Evolutionary conservation across 2,888 invertebrate genomes (phyloP), one percentile per base, ranked within the genome.

Genomic region (Dasypolia templi): DNA sequence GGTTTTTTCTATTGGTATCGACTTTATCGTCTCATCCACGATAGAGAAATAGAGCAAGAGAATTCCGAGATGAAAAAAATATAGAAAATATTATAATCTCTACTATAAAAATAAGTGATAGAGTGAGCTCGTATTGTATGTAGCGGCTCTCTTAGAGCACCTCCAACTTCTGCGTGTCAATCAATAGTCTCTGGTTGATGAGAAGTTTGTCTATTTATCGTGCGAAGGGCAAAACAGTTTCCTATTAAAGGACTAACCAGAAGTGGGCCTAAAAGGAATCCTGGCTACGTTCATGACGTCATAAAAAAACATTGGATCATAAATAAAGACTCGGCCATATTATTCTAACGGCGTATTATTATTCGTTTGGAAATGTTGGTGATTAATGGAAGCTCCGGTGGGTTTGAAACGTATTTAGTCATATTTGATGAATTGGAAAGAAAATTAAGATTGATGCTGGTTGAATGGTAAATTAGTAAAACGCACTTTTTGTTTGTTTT

Each of bases 321-420:
- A 58, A 26, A 55, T 44, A 62, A 67, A 61, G 42, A 61, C 12
- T 53, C 32, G 2, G 51, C 42, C 64, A 61, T 68, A 64, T 77
- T 71, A 71, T 66, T 68, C 12, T n/a, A 29, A 11, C 22, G 56
- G 61, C 70, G 68, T 74, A 71, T 81, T 81, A 77, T 81, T 77
- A 68, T n/a, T 39, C 26, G 61, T 68, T 39, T 66, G 3, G 69
- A n/a, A 51, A 66, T 39, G 3, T 56, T 51, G 26, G 32, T 35
- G n/a, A 35, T 46, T 35, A 63, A 44, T 39, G 12, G 29, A 44
- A 42, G 62, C 29, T 32, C 14, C 22, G 17, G 12, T 26, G 4
- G 1, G 26, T 44, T 58, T 35, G 19, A 59, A 22, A 44, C 14
- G 17, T 65, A 42, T 51, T 53, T 29, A 44, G 14, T 53, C 12